These are phyloP conservation scores for Syngnathoides biaculeatus DNA, from an alignment of 2,113 vertebrate genomes.

Conservation along the genomic window DNA sequence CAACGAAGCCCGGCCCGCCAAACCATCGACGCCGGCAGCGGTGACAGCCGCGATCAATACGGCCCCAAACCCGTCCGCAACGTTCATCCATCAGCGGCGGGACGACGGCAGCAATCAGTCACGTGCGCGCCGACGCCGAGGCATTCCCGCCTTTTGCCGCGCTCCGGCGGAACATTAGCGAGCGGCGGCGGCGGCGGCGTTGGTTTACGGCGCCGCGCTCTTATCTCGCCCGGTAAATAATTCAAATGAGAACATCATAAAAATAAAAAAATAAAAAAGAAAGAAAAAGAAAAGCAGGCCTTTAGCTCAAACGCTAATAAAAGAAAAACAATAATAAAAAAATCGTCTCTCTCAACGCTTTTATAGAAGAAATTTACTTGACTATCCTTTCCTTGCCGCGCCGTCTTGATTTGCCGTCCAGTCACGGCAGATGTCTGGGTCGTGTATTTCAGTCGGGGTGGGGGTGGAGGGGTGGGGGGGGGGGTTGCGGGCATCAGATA, in stretches of 20 bases:
- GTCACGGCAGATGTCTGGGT: background rate
- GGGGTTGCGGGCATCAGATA: too few relatives aligned
- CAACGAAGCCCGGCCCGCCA: background rate
- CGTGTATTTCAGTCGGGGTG: background rate
- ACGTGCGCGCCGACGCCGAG: conserved; percentile 15
- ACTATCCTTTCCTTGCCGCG: background rate
- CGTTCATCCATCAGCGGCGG: conserved; percentile 64
- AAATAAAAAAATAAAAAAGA: background rate
- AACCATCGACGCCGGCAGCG: conserved; percentile 17
- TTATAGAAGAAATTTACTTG: background rate
- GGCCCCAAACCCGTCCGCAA: conserved; percentile 63
- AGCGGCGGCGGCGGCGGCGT: conserved; percentile 25
- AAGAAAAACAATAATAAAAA: background rate
- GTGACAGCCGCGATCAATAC: conserved; percentile 67
- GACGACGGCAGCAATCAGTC: conserved; percentile 55
- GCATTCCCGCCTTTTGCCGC: background rate
- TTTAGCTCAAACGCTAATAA: background rate
- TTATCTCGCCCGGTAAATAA: background rate
- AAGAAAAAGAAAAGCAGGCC: background rate
- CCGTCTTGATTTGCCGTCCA: conserved; percentile 4
- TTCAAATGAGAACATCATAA: background rate
- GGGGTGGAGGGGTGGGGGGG: too few relatives aligned
- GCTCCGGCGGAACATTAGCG: conserved; percentile 39
- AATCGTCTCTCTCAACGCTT: background rate
- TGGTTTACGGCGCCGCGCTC: background rate